Conservation (phyloP, 2,113 vertebrate species). For the Regulus satrapa region DNA sequence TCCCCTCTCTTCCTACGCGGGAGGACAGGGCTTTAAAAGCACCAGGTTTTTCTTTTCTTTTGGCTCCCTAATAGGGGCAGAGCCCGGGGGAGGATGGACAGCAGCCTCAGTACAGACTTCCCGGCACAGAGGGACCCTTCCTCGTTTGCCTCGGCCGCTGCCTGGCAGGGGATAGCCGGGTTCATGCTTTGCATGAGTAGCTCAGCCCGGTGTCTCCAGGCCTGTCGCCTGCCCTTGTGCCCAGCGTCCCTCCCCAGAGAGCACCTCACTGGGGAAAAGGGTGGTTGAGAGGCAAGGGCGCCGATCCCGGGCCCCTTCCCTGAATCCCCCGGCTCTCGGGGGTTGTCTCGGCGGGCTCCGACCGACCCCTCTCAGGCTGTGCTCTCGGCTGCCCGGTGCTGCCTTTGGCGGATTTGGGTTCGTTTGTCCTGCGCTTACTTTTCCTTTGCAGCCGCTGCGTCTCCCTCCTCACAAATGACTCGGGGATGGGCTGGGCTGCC, state of each 20-base stretch:
- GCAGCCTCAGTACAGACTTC: neutral
- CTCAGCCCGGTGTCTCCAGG: neutral
- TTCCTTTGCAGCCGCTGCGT: neutral
- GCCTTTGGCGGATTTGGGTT: neutral
- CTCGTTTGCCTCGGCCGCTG: neutral
- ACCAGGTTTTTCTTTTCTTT: neutral
- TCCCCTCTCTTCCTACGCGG: neutral
- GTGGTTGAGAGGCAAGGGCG: neutral
- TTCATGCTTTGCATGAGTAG: neutral
- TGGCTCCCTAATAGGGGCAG: neutral
- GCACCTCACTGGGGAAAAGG: neutral
- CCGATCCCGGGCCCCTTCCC: accelerated
- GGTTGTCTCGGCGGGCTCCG: neutral
- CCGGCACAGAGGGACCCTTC: neutral
- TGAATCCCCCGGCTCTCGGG: accelerated
- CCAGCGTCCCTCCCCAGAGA: accelerated
- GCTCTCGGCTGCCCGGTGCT: neutral
- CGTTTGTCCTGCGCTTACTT: neutral
- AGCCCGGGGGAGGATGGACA: too few relatives aligned
- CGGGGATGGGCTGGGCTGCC: neutral
- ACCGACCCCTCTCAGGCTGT: neutral
- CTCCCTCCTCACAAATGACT: neutral
- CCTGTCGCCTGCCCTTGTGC: neutral
- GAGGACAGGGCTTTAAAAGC: neutral
- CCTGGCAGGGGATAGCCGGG: neutral